Conservation (phyloP, 2,113 vertebrate genomes). For the Spizaetus ornatus region DNA sequence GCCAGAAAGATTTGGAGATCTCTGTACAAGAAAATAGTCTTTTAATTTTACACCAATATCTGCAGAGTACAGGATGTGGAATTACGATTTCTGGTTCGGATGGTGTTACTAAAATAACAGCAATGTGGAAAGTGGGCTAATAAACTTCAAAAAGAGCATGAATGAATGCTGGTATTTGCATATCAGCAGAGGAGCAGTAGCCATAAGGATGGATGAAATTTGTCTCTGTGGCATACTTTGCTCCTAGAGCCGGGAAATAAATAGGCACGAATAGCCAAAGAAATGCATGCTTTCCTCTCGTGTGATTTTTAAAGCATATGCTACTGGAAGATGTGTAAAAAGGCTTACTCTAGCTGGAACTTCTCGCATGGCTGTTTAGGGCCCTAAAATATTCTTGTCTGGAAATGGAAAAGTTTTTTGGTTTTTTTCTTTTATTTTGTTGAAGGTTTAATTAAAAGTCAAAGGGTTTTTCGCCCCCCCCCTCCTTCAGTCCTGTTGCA, state of each 20-base stretch:
- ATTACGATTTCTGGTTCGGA: not conserved
- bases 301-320: not conserved
- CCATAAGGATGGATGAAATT: not conserved
- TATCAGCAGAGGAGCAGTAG: not conserved
- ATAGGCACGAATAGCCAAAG: not conserved
- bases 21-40: not conserved
- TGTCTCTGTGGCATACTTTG: slow-evolving; percentile 2
- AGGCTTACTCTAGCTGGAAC: not conserved
- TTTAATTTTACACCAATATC: not conserved
- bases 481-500: not conserved
- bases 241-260: not conserved
- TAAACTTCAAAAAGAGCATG: not conserved
- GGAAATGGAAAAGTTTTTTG: not conserved
- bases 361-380: not conserved
- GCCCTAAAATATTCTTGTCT: not conserved
- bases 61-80: not conserved
- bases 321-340: slow-evolving; percentile 39
- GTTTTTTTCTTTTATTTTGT: not conserved
- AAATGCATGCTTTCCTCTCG: not conserved
- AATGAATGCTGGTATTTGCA: not conserved
- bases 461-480: not conserved
- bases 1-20: slow-evolving; percentile 8
- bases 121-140: not conserved
- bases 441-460: not conserved
- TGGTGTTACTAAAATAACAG: not conserved